Evolutionary conservation across 2,797 vertebrate species (phyloP), one percentile per base, ranked within the genome.

Genomic region (Caiman crocodilus): DNA sequence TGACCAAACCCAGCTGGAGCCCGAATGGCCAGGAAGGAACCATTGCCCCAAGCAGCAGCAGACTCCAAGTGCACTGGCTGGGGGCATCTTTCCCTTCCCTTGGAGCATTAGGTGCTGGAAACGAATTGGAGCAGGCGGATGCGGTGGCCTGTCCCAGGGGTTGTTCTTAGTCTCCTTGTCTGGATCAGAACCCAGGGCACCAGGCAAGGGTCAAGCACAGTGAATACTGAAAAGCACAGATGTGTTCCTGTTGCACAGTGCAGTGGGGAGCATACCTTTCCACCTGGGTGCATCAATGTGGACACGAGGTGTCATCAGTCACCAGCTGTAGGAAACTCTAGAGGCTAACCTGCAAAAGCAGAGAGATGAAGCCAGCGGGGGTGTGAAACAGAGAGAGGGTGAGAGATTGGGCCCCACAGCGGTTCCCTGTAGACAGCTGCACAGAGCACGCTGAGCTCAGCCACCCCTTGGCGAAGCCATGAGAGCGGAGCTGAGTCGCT

Each of bases 181-280:
- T 14, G 80, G 42, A 18, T 2, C 10, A 2, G 65, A 69, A 1
- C 4, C 67, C 64, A 21, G 0, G 2, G 32, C 8, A 7, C 32
- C 65, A 78, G 78, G 25, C 71, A 28, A 21, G 12, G 73, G 59
- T 79, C 32, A 28, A 9, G 14, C 32, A 30, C 17, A 14, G 35
- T 32, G 32, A 35, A 25, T 6, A 25, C 65, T 32, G 76, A 71
- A 28, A 58, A 69, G 56, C 30, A 17, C 4, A 80, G 82, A 35
- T 65, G 2, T 28, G n/a, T 6, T 26, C 30, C 0, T 3, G 86
- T 57, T 5, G 8, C 5, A 1, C 50, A 10, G 83, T 0, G 0
- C 6, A 3, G 42, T 18, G 61, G 26, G 77, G 6, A 85, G 4
- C 18, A 0, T 50, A 30, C 55, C 16, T 5, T 76, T 56, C 71